These are phyloP conservation scores for Eurystomus gularis DNA, from an alignment of 2,113 vertebrate species.

Conservation along the genomic window DNA sequence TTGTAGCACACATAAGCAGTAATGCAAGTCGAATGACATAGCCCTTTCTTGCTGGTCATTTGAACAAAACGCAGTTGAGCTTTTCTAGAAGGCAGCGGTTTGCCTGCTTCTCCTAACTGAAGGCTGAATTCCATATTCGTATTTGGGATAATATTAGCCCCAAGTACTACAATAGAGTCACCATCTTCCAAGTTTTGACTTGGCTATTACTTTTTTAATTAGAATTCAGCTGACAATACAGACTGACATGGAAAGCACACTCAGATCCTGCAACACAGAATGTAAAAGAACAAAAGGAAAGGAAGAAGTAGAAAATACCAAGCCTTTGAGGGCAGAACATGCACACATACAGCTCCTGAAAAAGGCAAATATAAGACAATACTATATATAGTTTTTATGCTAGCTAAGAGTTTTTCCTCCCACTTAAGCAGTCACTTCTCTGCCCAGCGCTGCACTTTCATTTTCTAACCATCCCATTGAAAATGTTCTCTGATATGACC, in stretches of 20 bases:
- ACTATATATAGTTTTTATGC: neutral
- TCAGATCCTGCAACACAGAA: neutral
- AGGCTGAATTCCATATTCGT: neutral
- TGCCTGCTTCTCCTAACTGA: neutral
- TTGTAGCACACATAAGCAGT: neutral
- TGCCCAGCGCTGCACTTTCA: neutral
- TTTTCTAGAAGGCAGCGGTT: neutral
- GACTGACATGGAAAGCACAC: neutral
- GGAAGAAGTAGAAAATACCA: neutral
- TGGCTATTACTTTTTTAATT: neutral
- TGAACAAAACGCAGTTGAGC: neutral
- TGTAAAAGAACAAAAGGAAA: neutral
- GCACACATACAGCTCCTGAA: neutral
- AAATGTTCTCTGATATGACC: constrained; percentile 16
- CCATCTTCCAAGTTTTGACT: neutral
- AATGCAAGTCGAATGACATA: neutral
- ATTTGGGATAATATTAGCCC: neutral
- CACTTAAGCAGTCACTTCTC: constrained; percentile 14
- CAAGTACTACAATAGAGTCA: neutral
- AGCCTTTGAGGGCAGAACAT: neutral
- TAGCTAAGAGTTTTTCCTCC: neutral
- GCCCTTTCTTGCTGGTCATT: fast-evolving
- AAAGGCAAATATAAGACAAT: neutral
- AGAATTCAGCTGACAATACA: neutral
- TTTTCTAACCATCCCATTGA: neutral